phyloP scores from a whole-genome alignment of 2,888 invertebrate genomes.

The Hemicrepidius hirtus region DNA sequence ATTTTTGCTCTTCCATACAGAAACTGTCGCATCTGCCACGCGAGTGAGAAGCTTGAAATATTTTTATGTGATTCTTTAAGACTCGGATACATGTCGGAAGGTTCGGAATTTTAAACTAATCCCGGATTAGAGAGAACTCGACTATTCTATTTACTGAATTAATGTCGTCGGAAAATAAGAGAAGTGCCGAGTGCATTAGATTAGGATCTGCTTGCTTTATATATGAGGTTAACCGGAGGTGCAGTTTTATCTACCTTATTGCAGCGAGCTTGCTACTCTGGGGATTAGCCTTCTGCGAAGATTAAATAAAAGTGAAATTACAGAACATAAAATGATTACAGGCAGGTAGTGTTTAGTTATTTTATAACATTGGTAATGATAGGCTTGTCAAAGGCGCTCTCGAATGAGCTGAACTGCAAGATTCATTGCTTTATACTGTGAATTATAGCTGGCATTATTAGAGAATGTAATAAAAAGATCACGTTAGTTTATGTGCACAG shows the following conservation, averaged over 20 bases:
- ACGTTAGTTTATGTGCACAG: slow-evolving; percentile 1
- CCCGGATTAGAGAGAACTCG: not conserved
- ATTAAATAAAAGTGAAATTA: slow-evolving; percentile 63
- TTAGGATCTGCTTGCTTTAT: slow-evolving; percentile 26
- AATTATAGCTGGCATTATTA: slow-evolving; percentile 52
- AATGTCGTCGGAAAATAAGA: slow-evolving; percentile 12
- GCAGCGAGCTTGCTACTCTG: slow-evolving; percentile 5
- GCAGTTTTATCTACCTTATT: slow-evolving; percentile 35
- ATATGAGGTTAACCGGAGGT: slow-evolving; percentile 30
- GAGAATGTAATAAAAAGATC: slow-evolving; percentile 34
- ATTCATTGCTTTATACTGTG: slow-evolving; percentile 53
- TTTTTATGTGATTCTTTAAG: slow-evolving; percentile 14
- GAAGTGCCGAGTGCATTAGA: slow-evolving; percentile 25
- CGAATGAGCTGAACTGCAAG: slow-evolving; percentile 52
- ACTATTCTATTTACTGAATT: not conserved
- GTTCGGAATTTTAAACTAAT: not conserved
- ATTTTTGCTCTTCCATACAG: slow-evolving; percentile 54
- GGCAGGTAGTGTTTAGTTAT: slow-evolving; percentile 67
- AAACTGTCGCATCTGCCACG: slow-evolving; percentile 28
- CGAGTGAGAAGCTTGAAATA: slow-evolving; percentile 19
- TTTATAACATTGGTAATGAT: slow-evolving; percentile 67
- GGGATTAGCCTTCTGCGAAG: slow-evolving; percentile 50
- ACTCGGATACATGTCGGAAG: no score
- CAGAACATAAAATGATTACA: slow-evolving; percentile 61
- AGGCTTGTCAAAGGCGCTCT: slow-evolving; percentile 60